Percentiles rank a stretch among this genome's conserved stretches.
Evolutionary conservation across 2,797 vertebrate species (phyloP).

Genomic region (Myotis planiceps): DNA sequence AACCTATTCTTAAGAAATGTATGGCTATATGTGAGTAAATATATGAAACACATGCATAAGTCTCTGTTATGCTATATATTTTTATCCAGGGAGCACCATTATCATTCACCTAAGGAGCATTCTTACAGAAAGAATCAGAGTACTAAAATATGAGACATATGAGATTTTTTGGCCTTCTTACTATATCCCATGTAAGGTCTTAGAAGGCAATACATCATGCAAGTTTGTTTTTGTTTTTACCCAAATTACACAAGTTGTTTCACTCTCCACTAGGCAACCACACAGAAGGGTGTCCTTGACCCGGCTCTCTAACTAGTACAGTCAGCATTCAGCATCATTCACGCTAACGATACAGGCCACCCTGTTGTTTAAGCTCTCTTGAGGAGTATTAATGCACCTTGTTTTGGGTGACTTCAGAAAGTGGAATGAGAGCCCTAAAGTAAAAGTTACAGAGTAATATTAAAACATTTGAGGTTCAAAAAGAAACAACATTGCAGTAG

Average conservation of each 20-base stretch:
- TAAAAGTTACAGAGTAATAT: background rate
- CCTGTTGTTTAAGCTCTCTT: background rate
- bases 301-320: background rate
- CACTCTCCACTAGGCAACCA: background rate
- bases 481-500: background rate
- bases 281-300: background rate
- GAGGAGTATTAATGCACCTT: background rate
- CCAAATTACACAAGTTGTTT: background rate
- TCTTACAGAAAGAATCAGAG: background rate
- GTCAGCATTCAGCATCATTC: background rate
- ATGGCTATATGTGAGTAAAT: background rate
- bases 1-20: background rate
- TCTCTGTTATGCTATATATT: background rate
- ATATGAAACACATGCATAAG: background rate
- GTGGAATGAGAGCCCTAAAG: background rate
- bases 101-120: background rate
- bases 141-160: background rate
- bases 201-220: background rate
- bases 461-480: constrained; percentile 23
- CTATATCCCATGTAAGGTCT: background rate
- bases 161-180: background rate
- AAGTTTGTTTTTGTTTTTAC: background rate
- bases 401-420: background rate
- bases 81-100: background rate
- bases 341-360: background rate